These are phyloP conservation scores for Drosophila macrospina DNA, from an alignment of 2,888 invertebrate genomes.

Conservation along the genomic window DNA sequence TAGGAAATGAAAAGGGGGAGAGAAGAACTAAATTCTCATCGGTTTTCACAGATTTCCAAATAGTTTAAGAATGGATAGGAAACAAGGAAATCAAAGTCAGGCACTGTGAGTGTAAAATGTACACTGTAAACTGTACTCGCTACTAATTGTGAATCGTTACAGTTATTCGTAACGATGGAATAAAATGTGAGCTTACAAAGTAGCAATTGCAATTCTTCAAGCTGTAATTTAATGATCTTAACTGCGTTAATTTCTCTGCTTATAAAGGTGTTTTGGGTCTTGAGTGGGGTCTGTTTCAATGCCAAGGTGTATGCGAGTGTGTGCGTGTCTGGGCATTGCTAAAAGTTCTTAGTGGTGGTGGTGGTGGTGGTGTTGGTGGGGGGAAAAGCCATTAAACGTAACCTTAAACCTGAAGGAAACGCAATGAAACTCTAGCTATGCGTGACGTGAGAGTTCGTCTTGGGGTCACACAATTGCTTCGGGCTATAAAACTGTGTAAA, in stretches of 20 bases:
- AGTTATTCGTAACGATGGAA: neutral
- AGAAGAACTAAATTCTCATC: too few species aligned
- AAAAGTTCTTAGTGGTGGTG: neutral
- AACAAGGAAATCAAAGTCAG: neutral
- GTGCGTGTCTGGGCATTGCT: neutral
- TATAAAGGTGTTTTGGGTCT: neutral
- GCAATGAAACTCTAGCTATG: slow-evolving; percentile 26
- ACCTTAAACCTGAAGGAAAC: slow-evolving; percentile 17
- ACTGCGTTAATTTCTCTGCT: neutral
- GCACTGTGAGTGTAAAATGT: neutral
- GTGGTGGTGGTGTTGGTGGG: neutral
- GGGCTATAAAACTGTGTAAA: slow-evolving; percentile 28
- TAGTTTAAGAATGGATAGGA: too few species aligned
- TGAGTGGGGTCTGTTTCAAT: slow-evolving; percentile 1
- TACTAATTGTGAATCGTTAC: neutral
- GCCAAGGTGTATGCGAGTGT: neutral
- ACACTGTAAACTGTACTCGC: neutral
- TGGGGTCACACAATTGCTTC: slow-evolving; percentile 30
- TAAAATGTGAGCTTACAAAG: neutral
- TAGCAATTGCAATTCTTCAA: neutral
- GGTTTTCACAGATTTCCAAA: too few species aligned
- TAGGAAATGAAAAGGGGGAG: too few species aligned
- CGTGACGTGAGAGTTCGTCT: slow-evolving; percentile 30
- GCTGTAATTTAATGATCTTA: neutral
- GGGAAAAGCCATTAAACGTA: slow-evolving; percentile 17